Base-by-base conservation (phyloP, 2,888 invertebrate genomes). In the Drosophila antonietae region DNA sequence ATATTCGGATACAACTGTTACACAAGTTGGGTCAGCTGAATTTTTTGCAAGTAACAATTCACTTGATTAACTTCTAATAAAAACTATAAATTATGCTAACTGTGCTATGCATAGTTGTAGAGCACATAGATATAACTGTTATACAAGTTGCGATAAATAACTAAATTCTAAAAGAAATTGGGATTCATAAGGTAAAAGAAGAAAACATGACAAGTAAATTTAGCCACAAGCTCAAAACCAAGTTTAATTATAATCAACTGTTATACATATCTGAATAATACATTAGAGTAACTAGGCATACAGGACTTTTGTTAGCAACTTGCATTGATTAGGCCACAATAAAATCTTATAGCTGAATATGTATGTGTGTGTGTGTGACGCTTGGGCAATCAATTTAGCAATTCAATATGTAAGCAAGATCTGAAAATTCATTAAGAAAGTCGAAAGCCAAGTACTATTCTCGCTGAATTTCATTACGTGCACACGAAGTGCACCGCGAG, bases 391-490 rank as follows among this genome's bases (percentile, higher is more conserved):
- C 77, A 74, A 68, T 74, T 58, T 69, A 79, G 28, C 70, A 61
- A 63, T 68, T 73, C 55, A 51, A 71, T 67, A 43, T 64, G 58
- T 65, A 65, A 57, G 53, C 62, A 39, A 69, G 51, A 68, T 66
- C 71, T 65, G 56, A 53, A 84, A 87, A 84, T 84, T 84, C 82
- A 84, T 87, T 84, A 84, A 72, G 75, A 87, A 84, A 84, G 67
- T 83, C 68, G 52, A 56, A 23, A 33, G 55, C 9, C 43, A 65
- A 62, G 70, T 64, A 63, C 60, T 47, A 60, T 62, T 72, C 35
- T 63, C 62, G 68, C 59, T 73, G 87, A 77, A 82, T 84, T 87
- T 79, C 75, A 87, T 82, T 79, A 71, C 64, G 35, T 61, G 59
- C 59, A 35, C 55, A 43, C 66, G 57, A 43, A 44, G 31, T 5